Percentiles rank a stretch among this genome's conserved stretches.
Evolutionary conservation across 37 sponge, comb jelly and placozoan genomes (phyloP).

Genomic region (Corticium candelabrum): DNA sequence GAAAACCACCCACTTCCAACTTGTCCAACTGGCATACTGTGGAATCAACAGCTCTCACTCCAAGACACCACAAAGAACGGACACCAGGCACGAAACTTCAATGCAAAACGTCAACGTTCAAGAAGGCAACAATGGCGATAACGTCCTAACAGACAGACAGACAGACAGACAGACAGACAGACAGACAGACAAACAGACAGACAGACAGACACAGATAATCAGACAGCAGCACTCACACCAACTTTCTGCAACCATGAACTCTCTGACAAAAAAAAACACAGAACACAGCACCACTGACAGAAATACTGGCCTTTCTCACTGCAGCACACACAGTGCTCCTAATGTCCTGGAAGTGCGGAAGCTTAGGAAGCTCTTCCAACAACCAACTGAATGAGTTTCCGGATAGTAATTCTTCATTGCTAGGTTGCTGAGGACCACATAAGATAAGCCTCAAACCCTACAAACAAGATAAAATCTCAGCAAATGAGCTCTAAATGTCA

Average conservation of each 20-base stretch:
- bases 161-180: background rate
- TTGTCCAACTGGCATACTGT: too few relatives aligned
- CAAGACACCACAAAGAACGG: too few relatives aligned
- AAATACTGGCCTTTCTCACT: background rate
- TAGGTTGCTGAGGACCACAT: background rate
- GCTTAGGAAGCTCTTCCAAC: background rate
- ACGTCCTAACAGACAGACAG: background rate
- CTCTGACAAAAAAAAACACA: slow-evolving; percentile 10
- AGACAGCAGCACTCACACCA: background rate
- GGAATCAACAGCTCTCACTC: too few relatives aligned
- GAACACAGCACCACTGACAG: slow-evolving; percentile 16
- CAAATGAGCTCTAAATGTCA: background rate
- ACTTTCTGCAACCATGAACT: background rate
- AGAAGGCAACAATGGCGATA: too few relatives aligned
- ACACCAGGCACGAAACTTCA: background rate
- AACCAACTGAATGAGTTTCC: background rate
- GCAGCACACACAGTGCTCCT: slow-evolving; percentile 32
- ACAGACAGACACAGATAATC: background rate
- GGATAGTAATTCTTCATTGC: background rate
- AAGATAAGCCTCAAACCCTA: background rate
- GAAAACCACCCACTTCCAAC: too few relatives aligned
- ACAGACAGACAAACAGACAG: too few relatives aligned
- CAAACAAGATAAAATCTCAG: background rate
- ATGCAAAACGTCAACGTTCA: background rate
- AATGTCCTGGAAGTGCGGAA: slow-evolving; percentile 8